Evolutionary conservation across 2,113 vertebrate genomes (phyloP).

Genomic region (Lophius piscatorius): DNA sequence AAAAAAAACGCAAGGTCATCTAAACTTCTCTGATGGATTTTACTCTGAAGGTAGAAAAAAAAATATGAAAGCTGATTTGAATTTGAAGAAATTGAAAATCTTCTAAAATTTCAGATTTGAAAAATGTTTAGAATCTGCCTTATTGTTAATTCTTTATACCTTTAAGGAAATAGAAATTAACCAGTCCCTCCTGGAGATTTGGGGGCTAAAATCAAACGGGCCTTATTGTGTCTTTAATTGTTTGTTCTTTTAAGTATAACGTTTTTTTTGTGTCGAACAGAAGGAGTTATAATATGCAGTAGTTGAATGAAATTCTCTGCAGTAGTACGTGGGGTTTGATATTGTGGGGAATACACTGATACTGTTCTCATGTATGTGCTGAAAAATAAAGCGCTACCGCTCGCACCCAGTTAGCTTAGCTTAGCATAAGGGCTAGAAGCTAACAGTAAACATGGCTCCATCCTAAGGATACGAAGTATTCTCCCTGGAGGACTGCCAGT

Average conservation of each 20-base stretch:
- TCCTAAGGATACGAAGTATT: not conserved
- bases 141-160: slow-evolving; percentile 41
- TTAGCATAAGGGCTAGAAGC: slow-evolving; percentile 3
- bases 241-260: slow-evolving; percentile 11
- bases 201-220: slow-evolving; percentile 41
- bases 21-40: no score
- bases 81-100: slow-evolving; percentile 25
- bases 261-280: slow-evolving; percentile 42
- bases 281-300: slow-evolving; percentile 73
- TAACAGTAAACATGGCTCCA: not conserved
- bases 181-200: slow-evolving; percentile 17
- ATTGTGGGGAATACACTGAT: not conserved
- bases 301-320: slow-evolving; percentile 59
- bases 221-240: slow-evolving; percentile 37
- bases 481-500: no score
- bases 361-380: not conserved
- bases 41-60: slow-evolving; percentile 18
- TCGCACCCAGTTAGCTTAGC: slow-evolving; percentile 4
- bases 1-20: slow-evolving; percentile 1
- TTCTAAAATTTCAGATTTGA: slow-evolving; percentile 5
- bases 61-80: slow-evolving; percentile 20
- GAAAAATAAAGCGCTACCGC: not conserved
- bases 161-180: slow-evolving; percentile 37
- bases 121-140: slow-evolving; percentile 53
- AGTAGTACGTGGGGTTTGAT: slow-evolving; percentile 11